Percentiles rank a stretch among this genome's conserved stretches.
Evolutionary conservation across 2,797 vertebrate species (phyloP).

Genomic region (Sebastes steindachneri): DNA sequence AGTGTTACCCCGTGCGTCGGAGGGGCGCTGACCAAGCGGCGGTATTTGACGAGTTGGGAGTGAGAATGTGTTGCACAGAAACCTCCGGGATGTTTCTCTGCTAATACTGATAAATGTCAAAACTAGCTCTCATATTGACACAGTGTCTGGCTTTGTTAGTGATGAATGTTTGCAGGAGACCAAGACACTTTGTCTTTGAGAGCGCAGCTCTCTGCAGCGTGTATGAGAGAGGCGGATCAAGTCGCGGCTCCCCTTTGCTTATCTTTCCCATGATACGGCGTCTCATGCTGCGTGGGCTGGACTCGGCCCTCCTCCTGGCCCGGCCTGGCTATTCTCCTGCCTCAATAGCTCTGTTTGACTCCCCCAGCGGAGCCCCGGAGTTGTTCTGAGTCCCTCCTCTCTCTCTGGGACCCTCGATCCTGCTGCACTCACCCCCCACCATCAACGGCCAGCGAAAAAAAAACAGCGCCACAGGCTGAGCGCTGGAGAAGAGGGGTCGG

Average conservation of each 20-base stretch:
- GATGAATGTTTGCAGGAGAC: slow-evolving; percentile 19
- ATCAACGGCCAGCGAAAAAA: slow-evolving; percentile 11
- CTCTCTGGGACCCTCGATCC: slow-evolving; percentile 59
- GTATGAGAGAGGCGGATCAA: slow-evolving; percentile 36
- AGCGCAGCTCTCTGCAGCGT: slow-evolving; percentile 9
- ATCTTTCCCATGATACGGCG: slow-evolving; percentile 90
- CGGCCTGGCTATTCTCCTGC: slow-evolving; percentile 81
- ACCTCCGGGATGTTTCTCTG: not conserved
- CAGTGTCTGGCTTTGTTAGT: not conserved
- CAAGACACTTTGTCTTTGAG: slow-evolving; percentile 35
- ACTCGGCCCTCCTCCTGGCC: slow-evolving; percentile 74
- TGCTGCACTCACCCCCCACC: slow-evolving; percentile 70
- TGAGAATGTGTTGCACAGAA: too few species aligned
- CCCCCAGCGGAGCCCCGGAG: slow-evolving; percentile 64
- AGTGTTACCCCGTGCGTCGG: too few species aligned
- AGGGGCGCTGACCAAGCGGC: too few species aligned
- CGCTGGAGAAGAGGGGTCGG: slow-evolving; percentile 13
- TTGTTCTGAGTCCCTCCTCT: slow-evolving; percentile 54
- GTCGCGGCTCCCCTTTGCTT: slow-evolving; percentile 79
- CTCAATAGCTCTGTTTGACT: slow-evolving; percentile 87
- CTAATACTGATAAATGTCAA: not conserved
- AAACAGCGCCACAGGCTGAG: slow-evolving; percentile 27
- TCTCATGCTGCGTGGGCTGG: slow-evolving; percentile 75
- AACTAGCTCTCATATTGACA: not conserved
- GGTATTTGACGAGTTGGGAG: too few species aligned